These are phyloP conservation scores for Morpho helenor DNA, from an alignment of 2,888 invertebrate species.

Conservation along the genomic window DNA sequence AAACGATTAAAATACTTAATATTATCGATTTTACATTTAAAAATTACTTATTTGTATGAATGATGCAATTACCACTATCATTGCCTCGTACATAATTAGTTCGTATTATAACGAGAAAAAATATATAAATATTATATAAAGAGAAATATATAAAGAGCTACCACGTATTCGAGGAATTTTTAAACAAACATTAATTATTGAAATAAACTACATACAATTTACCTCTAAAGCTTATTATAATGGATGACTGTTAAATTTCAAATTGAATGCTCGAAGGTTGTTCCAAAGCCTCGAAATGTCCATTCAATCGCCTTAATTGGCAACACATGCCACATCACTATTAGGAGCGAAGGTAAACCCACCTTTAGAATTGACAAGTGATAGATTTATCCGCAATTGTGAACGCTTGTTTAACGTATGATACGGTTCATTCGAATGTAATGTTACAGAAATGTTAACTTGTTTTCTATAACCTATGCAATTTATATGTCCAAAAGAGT, in stretches of 20 bases:
- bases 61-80: no score
- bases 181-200: neutral
- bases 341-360: slow-evolving; percentile 35
- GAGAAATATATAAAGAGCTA: no score
- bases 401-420: neutral
- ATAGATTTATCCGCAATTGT: slow-evolving; percentile 19
- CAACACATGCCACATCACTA: slow-evolving; percentile 40
- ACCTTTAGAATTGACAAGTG: slow-evolving; percentile 18
- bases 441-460: neutral
- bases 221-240: slow-evolving; percentile 8
- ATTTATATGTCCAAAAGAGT: neutral
- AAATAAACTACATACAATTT: no score
- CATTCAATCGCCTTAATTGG: slow-evolving; percentile 51
- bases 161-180: neutral
- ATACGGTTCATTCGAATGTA: neutral
- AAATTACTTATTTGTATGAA: no score
- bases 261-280: slow-evolving; percentile 18
- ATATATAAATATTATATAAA: no score
- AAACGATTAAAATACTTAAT: no score
- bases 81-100: no score
- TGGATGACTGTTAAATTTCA: slow-evolving; percentile 14
- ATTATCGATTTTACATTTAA: no score
- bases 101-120: no score
- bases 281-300: slow-evolving; percentile 18
- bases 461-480: neutral